Conservation (phyloP, 2,888 invertebrate genomes). For the Cryptus armator region DNA sequence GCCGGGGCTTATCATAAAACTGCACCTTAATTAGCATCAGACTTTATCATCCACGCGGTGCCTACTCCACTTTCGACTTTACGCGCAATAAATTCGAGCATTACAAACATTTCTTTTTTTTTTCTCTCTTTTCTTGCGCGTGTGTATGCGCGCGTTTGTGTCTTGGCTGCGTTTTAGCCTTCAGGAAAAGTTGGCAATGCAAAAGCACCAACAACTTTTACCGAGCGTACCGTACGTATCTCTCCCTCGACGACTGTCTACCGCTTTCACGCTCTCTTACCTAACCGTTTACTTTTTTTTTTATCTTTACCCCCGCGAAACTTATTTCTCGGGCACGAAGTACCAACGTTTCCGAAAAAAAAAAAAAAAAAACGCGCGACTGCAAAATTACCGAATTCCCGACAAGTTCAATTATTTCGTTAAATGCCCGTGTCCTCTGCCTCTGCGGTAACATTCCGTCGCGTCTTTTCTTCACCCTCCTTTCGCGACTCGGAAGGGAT, state of each 20-base stretch:
- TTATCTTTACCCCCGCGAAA: not conserved
- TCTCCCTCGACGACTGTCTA: constrained; percentile 28
- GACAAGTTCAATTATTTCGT: constrained; percentile 62
- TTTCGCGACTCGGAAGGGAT: not conserved
- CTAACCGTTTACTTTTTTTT: not conserved
- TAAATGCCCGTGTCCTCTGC: constrained; percentile 28
- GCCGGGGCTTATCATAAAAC: constrained; percentile 68
- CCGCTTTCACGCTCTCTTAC: constrained; percentile 21
- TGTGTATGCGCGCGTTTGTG: not conserved
- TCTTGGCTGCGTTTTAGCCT: constrained; percentile 4
- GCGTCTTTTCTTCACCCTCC: not conserved
- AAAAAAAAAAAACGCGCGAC: constrained; percentile 25
- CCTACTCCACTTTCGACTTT: constrained; percentile 67
- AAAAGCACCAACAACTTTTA: constrained; percentile 60
- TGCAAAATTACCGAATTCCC: constrained; percentile 63
- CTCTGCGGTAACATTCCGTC: constrained; percentile 1
- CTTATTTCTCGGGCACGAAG: constrained; percentile 14
- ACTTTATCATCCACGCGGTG: constrained; percentile 56
- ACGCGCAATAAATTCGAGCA: constrained; percentile 64
- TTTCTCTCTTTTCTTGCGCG: constrained; percentile 10
- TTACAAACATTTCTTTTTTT: constrained; percentile 61
- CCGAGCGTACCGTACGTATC: not conserved
- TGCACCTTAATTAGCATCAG: constrained; percentile 68
- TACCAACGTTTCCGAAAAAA: not conserved
- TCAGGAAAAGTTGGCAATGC: constrained; percentile 27